Evolutionary conservation across 1,140 invertebrate genomes (phyloP).

Genomic region (Luehdorfia chinensis): DNA sequence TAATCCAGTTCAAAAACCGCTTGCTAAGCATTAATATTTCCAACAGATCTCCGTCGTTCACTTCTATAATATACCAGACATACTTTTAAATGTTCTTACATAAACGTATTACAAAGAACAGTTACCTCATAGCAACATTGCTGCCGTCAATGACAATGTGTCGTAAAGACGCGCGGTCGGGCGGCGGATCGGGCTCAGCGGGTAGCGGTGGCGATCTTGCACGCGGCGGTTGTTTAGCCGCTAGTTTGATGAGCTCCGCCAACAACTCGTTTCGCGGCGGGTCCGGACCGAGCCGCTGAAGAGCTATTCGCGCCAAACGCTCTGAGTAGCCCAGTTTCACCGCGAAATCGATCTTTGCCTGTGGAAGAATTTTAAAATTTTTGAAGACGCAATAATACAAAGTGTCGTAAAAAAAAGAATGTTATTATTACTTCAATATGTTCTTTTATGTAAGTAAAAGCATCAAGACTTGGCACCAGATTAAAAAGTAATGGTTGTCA

Average conservation of each 20-base stretch:
- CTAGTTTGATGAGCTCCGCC: slow-evolving; percentile 87
- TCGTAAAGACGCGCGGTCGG: slow-evolving; percentile 78
- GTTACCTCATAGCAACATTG: slow-evolving; percentile 97
- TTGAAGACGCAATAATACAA: too few relatives aligned
- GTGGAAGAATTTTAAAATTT: too few relatives aligned
- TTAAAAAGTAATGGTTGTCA: too few relatives aligned
- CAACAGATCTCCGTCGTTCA: too few relatives aligned
- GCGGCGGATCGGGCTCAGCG: slow-evolving; percentile 43
- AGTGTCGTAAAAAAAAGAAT: too few relatives aligned
- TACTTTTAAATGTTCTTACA: too few relatives aligned
- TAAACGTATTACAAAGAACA: not conserved
- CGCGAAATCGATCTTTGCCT: slow-evolving; percentile 67
- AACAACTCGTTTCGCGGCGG: slow-evolving; percentile 92
- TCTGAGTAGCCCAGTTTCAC: slow-evolving; percentile 94
- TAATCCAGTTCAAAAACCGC: too few relatives aligned
- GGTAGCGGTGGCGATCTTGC: slow-evolving; percentile 44
- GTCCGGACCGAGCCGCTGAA: slow-evolving; percentile 89
- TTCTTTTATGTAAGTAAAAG: too few relatives aligned
- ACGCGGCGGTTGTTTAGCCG: slow-evolving; percentile 76
- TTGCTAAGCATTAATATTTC: too few relatives aligned
- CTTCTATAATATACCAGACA: too few relatives aligned
- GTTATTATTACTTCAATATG: too few relatives aligned
- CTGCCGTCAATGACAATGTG: slow-evolving; percentile 97
- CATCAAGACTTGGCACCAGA: too few relatives aligned
- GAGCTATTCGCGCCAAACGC: slow-evolving; percentile 87